These are phyloP conservation scores for Brachionus rotundiformis DNA, from an alignment of 1,140 invertebrate genomes.

Conservation along the genomic window DNA sequence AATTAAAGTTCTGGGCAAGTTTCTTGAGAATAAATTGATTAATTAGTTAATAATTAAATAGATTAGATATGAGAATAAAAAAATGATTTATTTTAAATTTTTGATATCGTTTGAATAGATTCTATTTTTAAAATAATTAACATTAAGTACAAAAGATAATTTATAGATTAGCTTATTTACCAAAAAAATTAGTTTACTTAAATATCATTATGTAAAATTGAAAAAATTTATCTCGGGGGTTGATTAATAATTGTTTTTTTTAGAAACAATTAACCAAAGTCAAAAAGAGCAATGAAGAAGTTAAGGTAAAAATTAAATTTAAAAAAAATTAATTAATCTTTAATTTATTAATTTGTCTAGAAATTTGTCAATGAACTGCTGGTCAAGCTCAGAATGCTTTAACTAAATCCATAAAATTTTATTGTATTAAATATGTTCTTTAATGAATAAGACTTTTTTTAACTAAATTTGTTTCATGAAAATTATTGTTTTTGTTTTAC, in stretches of 20 bases:
- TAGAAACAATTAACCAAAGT: slow-evolving; percentile 47
- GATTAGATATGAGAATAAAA: no score
- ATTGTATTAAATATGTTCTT: slow-evolving; percentile 36
- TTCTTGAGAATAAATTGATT: no score
- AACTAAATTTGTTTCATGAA: slow-evolving; percentile 37
- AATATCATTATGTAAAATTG: no score
- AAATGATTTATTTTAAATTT: no score
- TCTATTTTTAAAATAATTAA: no score
- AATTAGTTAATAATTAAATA: no score
- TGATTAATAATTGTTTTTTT: neutral
- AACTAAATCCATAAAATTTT: neutral
- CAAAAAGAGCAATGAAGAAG: slow-evolving; percentile 27
- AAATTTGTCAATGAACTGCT: slow-evolving; percentile 49
- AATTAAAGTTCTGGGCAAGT: no score
- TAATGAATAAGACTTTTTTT: neutral
- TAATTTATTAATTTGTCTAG: neutral
- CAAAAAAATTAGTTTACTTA: no score
- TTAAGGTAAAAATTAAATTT: no score
- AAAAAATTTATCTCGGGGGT: neutral
- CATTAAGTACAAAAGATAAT: no score
- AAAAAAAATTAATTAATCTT: neutral
- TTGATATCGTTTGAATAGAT: no score
- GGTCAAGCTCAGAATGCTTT: slow-evolving; percentile 45
- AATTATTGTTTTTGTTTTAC: slow-evolving; percentile 45
- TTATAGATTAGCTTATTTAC: no score